phyloP scores from a whole-genome alignment of 2,888 invertebrate genomes.

The Lingula anatina region DNA sequence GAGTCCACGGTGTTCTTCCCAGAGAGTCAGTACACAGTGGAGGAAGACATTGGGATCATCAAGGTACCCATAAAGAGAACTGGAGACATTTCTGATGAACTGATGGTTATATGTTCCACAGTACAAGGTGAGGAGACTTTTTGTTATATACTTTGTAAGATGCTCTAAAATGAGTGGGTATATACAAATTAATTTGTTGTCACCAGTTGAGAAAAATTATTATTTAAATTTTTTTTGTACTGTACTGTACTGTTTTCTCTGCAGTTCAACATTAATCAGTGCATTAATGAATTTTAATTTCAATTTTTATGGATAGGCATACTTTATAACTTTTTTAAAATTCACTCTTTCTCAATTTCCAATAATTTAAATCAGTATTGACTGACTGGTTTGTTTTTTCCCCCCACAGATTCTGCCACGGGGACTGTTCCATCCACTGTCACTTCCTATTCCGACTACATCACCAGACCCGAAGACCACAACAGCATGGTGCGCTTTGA shows the following conservation, averaged over 20 bases:
- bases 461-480: slow-evolving; percentile 38
- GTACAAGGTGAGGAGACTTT: slow-evolving; percentile 26
- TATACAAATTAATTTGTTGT: too few species aligned
- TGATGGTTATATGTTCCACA: slow-evolving; percentile 46
- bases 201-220: not conserved
- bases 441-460: slow-evolving; percentile 46
- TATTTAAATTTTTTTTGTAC: not conserved
- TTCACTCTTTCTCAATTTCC: too few species aligned
- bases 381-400: too few species aligned
- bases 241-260: not conserved
- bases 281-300: too few species aligned
- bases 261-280: not conserved
- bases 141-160: too few species aligned
- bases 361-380: too few species aligned
- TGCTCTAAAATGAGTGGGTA: too few species aligned
- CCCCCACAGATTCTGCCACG: slow-evolving; percentile 36
- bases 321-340: too few species aligned
- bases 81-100: slow-evolving; percentile 44
- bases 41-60: slow-evolving; percentile 39
- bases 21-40: slow-evolving; percentile 26
- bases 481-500: slow-evolving; percentile 39
- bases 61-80: slow-evolving; percentile 36
- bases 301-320: too few species aligned
- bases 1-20: slow-evolving; percentile 42
- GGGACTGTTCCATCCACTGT: slow-evolving; percentile 40